Conservation (phyloP, 2,113 vertebrate species). For the Phalacrocorax carbo region DNA sequence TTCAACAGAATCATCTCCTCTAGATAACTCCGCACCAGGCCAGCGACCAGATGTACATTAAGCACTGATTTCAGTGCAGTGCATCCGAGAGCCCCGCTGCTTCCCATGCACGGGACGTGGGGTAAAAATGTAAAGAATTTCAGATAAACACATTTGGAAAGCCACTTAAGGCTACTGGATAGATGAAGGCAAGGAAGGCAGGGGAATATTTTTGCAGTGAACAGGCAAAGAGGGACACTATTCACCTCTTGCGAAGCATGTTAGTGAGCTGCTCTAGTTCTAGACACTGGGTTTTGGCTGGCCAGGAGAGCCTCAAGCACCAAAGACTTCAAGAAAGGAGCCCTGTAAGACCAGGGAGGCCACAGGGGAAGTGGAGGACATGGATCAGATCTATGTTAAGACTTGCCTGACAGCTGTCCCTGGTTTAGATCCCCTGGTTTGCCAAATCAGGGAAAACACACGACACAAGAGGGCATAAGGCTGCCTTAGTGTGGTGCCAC, state of each 20-base stretch:
- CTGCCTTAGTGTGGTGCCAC: accelerated
- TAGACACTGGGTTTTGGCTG: neutral
- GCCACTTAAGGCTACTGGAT: constrained; percentile 52
- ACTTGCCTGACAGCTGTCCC: neutral
- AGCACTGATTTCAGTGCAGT: neutral
- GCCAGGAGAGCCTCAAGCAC: neutral
- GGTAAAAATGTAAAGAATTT: constrained; percentile 72
- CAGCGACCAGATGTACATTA: neutral
- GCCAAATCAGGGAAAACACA: neutral
- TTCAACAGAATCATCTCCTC: constrained; percentile 29
- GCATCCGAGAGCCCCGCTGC: neutral
- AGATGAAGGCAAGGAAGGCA: neutral
- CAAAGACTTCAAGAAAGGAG: neutral
- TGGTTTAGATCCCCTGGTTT: neutral
- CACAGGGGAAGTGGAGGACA: neutral
- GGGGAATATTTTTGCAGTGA: neutral
- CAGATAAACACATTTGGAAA: constrained; percentile 70
- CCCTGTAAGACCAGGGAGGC: neutral
- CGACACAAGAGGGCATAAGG: accelerated
- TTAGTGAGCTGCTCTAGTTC: neutral
- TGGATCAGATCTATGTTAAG: neutral
- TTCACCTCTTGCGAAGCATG: accelerated
- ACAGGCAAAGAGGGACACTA: neutral
- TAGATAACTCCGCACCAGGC: constrained; percentile 9
- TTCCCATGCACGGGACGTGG: constrained; percentile 11